Percentiles rank a stretch among this genome's conserved stretches.
Conservation (phyloP, 2,113 vertebrate genomes). For the Sylvia atricapilla region DNA sequence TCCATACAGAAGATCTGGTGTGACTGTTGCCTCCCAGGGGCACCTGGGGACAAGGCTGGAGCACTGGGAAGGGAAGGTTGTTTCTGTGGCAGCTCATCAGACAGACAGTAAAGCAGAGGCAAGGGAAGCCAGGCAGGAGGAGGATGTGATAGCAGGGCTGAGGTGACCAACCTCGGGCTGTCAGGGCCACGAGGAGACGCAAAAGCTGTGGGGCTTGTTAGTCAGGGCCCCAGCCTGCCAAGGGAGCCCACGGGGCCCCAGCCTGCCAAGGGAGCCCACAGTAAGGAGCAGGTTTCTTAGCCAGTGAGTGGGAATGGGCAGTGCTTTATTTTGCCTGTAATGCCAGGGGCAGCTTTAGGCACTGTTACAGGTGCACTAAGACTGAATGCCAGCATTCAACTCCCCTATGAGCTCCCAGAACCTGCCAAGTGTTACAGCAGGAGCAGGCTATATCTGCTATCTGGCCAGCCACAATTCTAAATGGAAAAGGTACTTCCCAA, state of each 20-base stretch:
- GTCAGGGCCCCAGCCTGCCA: background rate
- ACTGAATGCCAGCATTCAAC: background rate
- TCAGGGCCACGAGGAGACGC: background rate
- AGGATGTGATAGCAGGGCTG: background rate
- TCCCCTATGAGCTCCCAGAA: background rate
- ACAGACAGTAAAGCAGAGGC: background rate
- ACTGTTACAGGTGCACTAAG: background rate
- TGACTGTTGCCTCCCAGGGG: accelerated
- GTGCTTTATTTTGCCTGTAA: background rate
- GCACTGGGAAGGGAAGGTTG: background rate
- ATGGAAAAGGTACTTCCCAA: background rate
- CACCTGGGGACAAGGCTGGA: background rate
- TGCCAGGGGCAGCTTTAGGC: background rate
- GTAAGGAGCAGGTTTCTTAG: background rate
- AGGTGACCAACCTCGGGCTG: background rate
- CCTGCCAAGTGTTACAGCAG: background rate
- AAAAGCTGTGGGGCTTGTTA: background rate
- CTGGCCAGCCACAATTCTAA: background rate
- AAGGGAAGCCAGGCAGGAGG: background rate
- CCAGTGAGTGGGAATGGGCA: background rate
- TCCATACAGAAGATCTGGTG: background rate
- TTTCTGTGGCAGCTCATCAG: background rate
- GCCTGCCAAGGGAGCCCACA: background rate
- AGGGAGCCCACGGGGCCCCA: background rate
- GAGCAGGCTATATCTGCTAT: background rate